These are phyloP conservation scores for Oncorhynchus tshawytscha DNA, from an alignment of 2,113 vertebrate species.

Conservation along the genomic window DNA sequence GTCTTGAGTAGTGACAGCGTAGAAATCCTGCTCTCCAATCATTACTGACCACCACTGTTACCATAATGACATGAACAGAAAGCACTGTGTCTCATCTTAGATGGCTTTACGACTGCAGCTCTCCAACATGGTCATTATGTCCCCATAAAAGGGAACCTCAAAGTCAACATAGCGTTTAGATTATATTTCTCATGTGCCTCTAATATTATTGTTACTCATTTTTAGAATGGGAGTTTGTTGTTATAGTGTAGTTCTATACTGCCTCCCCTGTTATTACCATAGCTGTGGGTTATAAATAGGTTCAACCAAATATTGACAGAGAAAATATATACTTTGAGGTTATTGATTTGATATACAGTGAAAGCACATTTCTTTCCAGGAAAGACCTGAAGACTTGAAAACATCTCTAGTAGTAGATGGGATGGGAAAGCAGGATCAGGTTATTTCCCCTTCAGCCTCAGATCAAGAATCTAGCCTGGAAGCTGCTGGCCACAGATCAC, in stretches of 20 bases:
- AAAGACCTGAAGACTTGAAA: constrained; percentile 54
- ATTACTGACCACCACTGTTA: background rate
- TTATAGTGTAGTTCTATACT: background rate
- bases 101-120: background rate
- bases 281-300: background rate
- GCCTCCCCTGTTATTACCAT: background rate
- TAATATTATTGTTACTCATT: background rate
- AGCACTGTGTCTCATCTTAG: background rate
- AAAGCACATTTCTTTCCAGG: background rate
- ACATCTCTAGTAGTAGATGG: constrained; percentile 76
- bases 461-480: constrained; percentile 29
- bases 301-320: background rate
- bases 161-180: background rate
- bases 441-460: constrained; percentile 75
- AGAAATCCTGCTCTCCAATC: background rate
- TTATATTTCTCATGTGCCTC: background rate
- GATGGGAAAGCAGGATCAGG: constrained; percentile 85
- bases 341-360: background rate
- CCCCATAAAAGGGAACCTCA: background rate
- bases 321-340: background rate
- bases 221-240: background rate
- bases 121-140: background rate
- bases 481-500: constrained; percentile 65
- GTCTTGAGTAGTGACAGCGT: background rate
- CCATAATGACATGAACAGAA: background rate